Conservation (phyloP, 2,797 vertebrate genomes). For the Monodelphis domestica region DNA sequence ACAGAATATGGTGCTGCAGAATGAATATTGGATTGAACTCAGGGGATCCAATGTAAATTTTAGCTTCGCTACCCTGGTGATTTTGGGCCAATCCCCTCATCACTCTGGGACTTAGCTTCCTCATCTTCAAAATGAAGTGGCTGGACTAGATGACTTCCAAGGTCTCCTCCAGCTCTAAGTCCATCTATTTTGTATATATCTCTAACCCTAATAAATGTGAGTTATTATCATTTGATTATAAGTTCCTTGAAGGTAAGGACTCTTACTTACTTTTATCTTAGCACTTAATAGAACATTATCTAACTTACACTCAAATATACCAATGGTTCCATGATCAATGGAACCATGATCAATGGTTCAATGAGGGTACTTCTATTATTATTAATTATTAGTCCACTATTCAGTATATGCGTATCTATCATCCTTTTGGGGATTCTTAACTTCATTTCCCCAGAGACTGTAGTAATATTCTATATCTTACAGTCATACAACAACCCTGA, state of each 20-base stretch:
- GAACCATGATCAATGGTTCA: too few species aligned
- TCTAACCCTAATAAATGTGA: background rate
- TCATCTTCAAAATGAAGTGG: background rate
- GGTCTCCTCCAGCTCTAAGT: background rate
- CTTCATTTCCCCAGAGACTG: background rate
- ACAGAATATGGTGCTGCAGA: background rate
- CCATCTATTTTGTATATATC: background rate
- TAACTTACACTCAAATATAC: background rate
- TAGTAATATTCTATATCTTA: background rate
- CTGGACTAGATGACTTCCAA: background rate
- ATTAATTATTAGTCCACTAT: too few species aligned
- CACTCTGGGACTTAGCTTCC: background rate
- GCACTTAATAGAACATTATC: background rate
- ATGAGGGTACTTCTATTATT: background rate
- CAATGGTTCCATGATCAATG: background rate
- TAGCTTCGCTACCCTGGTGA: background rate
- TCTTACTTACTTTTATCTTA: background rate
- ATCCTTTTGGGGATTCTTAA: background rate
- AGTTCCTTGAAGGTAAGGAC: background rate
- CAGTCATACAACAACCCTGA: background rate
- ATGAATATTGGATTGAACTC: background rate
- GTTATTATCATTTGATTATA: background rate
- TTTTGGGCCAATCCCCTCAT: background rate
- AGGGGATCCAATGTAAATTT: background rate
- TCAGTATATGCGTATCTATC: too few species aligned